Base-by-base conservation (phyloP, 2,888 invertebrate genomes). In the Pterostichus niger region DNA sequence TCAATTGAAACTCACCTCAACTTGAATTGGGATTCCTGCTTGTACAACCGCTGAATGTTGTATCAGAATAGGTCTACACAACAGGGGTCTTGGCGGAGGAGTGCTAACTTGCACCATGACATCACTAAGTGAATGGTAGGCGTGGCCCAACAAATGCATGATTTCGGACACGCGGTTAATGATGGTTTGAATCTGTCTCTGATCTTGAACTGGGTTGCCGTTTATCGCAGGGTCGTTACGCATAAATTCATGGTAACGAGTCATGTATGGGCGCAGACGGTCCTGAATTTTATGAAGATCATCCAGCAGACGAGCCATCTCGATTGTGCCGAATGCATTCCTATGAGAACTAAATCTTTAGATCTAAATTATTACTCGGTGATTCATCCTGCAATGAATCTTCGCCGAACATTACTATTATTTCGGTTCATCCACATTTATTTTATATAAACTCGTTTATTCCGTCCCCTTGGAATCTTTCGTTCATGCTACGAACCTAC, bases 91-190 rank as follows among this genome's bases (percentile, higher is more conserved):
- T 0, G 96, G 96, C 5, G 95, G 93, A 5, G 92, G 91, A 85
- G 93, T 92, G 40, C 92, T 91, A 84, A 95, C 92, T 87, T 96
- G 93, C 68, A 96, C 92, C 89, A 94, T 94, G 71, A 98, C 92
- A 88, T 98, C 98, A 87, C 97, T 97, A 68, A 97, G 91, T 0
- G 96, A 94, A 88, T 98, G 98, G 89, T 96, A 96, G 0, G 96
- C 95, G 88, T 98, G 98, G 1, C 97, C 94, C 86, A 98, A 91
- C 85, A 94, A 95, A 88, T 98, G 98, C 87, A 97, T 91, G 31
- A 95, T 92, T 88, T 96, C 96, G 0, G 96, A 94, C 0, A 96
- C 94, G 78, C 94, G 91, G 87, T 95, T 94, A 85, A 95, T 94
- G 54, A 94, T 90, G 11, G 93, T 92, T 88, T 96, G 96, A 3